Base-by-base conservation (phyloP, 2,888 invertebrate genomes). In the Lacanobia oleracea region DNA sequence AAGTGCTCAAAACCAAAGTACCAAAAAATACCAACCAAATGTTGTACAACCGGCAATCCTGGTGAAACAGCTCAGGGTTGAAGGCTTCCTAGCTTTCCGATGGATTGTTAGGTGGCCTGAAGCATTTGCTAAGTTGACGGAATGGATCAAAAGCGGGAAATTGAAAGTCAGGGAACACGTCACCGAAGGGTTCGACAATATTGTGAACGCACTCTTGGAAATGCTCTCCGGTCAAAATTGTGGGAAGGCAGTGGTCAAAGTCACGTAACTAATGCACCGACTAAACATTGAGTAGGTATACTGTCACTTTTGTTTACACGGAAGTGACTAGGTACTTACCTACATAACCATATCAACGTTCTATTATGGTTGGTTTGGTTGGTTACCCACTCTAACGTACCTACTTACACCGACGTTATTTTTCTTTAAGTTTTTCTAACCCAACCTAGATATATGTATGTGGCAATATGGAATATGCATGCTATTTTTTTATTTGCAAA, bases 1-100 rank as follows among this genome's bases (percentile, higher is more conserved):
- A n/a, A 75, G 77, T 63, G 16, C 61, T 1, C 68, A 77, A n/a
- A 69, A 65, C 43, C 56, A 66, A 3, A 67, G 50, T 9, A 33
- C 27, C 14, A 45, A 79, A 14, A 54, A 8, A 0, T 43, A 27
- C 12, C 16, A 63, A 3, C 33, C 95, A 96, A 16, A 94, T 97
- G 85, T 87, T 97, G n/a, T 77, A n/a, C 77, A 61, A 67, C n/a
- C 27, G 2, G n/a, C 12, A 2, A 57, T 77, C 53, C 21, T 71
- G 59, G 12, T 7, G 12, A 56, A 27, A 14, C 67, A 67, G 16
- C 67, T 70, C 4, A 56, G 4, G n/a, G 37, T 70, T 40, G 56
- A 70, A 57, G 70, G 70, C 9, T 70, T 57, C 40, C 23, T 40
- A 27, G 23, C 56, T 10, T 67, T 70, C n/a, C 67, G n/a, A 14